A percentile compares a stretch with the other conserved stretches of the same genome.
Evolutionary conservation across 2,888 invertebrate species (phyloP).

Genomic region (Melinaea menophilus): DNA sequence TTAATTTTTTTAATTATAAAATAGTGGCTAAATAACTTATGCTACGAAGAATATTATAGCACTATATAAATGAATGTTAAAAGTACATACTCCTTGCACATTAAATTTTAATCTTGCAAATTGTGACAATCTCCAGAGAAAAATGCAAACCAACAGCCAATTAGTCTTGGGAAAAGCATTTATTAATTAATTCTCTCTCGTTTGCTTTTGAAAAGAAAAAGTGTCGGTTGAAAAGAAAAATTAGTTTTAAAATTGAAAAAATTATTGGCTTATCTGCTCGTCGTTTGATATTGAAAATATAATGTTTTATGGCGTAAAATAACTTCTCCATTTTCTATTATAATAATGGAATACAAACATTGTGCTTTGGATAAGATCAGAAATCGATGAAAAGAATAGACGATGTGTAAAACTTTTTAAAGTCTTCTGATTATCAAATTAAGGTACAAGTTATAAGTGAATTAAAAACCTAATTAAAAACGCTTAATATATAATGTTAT

Average conservation of each 20-base stretch:
- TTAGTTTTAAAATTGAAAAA: conserved; percentile 5
- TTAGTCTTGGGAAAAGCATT: conserved; percentile 11
- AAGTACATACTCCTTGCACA: conserved; percentile 1
- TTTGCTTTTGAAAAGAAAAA: conserved; percentile 3
- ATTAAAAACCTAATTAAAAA: too few species aligned
- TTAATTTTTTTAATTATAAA: too few species aligned
- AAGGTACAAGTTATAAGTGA: too few species aligned
- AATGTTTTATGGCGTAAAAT: background rate
- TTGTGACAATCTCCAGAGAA: conserved; percentile 12
- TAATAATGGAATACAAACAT: background rate
- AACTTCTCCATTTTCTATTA: background rate
- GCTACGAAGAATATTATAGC: background rate
- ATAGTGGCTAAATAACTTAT: background rate
- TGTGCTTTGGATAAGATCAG: background rate
- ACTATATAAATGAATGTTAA: background rate
- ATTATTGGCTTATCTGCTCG: background rate
- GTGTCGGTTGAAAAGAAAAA: background rate
- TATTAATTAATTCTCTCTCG: conserved; percentile 7
- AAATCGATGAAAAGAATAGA: too few species aligned
- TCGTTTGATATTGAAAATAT: background rate
- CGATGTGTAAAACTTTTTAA: too few species aligned
- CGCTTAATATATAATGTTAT: too few species aligned
- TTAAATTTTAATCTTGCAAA: conserved; percentile 12
- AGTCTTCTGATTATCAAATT: too few species aligned
- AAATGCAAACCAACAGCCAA: conserved; percentile 12